These are phyloP conservation scores for Eulimnadia texana DNA, from an alignment of 1,140 invertebrate genomes.

Conservation along the genomic window DNA sequence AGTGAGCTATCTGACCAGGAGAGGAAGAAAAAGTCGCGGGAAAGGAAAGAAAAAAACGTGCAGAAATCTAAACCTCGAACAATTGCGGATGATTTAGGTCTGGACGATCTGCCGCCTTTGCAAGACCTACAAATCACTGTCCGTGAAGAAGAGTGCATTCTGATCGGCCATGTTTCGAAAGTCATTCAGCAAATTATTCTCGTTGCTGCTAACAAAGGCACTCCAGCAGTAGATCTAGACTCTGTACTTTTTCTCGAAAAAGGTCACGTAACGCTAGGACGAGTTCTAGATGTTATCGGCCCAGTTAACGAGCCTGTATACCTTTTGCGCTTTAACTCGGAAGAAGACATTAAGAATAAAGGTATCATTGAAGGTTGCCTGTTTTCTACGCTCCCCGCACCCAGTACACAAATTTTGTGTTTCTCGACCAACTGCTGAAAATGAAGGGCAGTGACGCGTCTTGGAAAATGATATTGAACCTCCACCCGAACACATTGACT, in stretches of 20 bases:
- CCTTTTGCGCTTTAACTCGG: slow-evolving; percentile 64
- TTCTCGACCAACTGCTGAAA: slow-evolving; percentile 48
- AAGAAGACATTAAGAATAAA: slow-evolving; percentile 48
- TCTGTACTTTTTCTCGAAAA: slow-evolving; percentile 64
- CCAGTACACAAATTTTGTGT: slow-evolving; percentile 55
- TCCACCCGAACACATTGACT: slow-evolving; percentile 51
- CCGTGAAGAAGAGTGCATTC: slow-evolving; percentile 51
- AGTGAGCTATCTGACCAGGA: too few relatives aligned
- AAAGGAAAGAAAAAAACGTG: neutral
- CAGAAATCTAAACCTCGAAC: neutral
- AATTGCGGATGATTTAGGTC: slow-evolving; percentile 21
- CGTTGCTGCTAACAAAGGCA: slow-evolving; percentile 46
- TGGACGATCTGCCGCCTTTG: slow-evolving; percentile 64
- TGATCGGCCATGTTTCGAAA: slow-evolving; percentile 53
- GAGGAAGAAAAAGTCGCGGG: neutral
- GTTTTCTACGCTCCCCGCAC: slow-evolving; percentile 66
- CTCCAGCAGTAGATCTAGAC: slow-evolving; percentile 64
- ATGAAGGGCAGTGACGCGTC: slow-evolving; percentile 65
- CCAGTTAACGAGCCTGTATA: slow-evolving; percentile 60
- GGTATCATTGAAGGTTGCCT: slow-evolving; percentile 45
- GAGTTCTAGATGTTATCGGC: slow-evolving; percentile 82
- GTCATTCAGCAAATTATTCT: slow-evolving; percentile 59
- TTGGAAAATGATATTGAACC: slow-evolving; percentile 68
- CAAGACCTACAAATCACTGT: slow-evolving; percentile 66
- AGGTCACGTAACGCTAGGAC: slow-evolving; percentile 52